A percentile compares a stretch with the other conserved stretches of the same genome.
These are phyloP conservation scores for Fundulus diaphanus DNA, from an alignment of 2,797 vertebrate species.

Conservation along the genomic window DNA sequence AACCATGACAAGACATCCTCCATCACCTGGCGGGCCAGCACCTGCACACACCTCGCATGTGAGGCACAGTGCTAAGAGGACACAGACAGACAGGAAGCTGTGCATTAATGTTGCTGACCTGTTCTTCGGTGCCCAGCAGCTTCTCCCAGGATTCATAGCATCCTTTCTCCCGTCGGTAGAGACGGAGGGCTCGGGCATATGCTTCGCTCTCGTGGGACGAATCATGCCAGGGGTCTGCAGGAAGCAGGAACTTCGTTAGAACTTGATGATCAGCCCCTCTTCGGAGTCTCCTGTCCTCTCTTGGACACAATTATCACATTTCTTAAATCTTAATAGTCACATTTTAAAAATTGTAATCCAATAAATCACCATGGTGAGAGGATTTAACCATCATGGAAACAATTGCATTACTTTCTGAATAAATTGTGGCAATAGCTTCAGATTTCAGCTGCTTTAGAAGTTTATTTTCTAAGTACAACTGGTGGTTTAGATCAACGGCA, in stretches of 20 bases:
- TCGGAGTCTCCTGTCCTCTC: too few species aligned
- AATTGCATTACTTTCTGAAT: not conserved
- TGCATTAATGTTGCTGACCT: slow-evolving; percentile 73
- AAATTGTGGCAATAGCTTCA: not conserved
- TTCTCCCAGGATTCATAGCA: slow-evolving; percentile 90
- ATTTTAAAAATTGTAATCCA: too few species aligned
- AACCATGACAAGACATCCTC: slow-evolving; percentile 89
- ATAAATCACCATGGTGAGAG: too few species aligned
- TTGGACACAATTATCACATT: not conserved
- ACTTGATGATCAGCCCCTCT: not conserved
- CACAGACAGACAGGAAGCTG: not conserved
- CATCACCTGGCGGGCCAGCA: slow-evolving; percentile 90
- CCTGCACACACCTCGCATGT: slow-evolving; percentile 66
- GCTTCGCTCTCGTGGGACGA: slow-evolving; percentile 83
- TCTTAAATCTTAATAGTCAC: too few species aligned
- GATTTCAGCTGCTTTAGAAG: not conserved
- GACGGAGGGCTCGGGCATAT: slow-evolving; percentile 85
- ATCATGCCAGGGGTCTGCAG: slow-evolving; percentile 56
- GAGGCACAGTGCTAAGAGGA: not conserved
- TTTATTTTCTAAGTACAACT: not conserved
- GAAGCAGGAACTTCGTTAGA: slow-evolving; percentile 30
- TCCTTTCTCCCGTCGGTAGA: slow-evolving; percentile 89
- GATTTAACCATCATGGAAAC: too few species aligned
- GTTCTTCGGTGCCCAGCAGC: slow-evolving; percentile 84
- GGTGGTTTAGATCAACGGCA: not conserved